Evolutionary conservation across 2,888 invertebrate species (phyloP).

Genomic region (Autographa gamma): DNA sequence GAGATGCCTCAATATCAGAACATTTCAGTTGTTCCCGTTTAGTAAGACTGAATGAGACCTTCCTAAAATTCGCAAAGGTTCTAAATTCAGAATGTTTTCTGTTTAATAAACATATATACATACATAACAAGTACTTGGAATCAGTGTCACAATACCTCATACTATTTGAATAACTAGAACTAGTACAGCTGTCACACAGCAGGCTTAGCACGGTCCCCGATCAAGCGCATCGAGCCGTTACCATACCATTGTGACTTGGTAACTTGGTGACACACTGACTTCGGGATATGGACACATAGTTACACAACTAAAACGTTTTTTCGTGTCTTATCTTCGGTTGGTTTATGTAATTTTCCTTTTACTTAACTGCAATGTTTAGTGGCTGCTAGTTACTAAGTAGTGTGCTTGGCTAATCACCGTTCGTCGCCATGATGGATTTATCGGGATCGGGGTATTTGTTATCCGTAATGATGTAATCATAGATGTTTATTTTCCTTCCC

Average conservation of each 20-base stretch:
- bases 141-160: not conserved
- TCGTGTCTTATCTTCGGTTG: slow-evolving; percentile 28
- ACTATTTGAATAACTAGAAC: slow-evolving; percentile 1
- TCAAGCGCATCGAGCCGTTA: slow-evolving; percentile 44
- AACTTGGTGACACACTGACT: slow-evolving; percentile 55
- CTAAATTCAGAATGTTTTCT: no score
- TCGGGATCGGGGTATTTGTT: not conserved
- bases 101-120: no score
- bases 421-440: not conserved
- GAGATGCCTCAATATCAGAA: no score
- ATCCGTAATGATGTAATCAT: not conserved
- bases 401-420: not conserved
- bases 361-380: not conserved
- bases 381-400: not conserved
- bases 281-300: slow-evolving; percentile 39
- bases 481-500: slow-evolving; percentile 27
- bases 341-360: slow-evolving; percentile 24
- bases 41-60: no score
- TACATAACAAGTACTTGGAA: no score
- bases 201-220: slow-evolving; percentile 29
- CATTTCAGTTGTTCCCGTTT: no score
- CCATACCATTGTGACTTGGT: slow-evolving; percentile 61
- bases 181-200: slow-evolving; percentile 15
- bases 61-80: no score
- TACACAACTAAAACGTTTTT: slow-evolving; percentile 31